Base-by-base conservation (phyloP, 2,113 vertebrate genomes). In the Tetrax tetrax region DNA sequence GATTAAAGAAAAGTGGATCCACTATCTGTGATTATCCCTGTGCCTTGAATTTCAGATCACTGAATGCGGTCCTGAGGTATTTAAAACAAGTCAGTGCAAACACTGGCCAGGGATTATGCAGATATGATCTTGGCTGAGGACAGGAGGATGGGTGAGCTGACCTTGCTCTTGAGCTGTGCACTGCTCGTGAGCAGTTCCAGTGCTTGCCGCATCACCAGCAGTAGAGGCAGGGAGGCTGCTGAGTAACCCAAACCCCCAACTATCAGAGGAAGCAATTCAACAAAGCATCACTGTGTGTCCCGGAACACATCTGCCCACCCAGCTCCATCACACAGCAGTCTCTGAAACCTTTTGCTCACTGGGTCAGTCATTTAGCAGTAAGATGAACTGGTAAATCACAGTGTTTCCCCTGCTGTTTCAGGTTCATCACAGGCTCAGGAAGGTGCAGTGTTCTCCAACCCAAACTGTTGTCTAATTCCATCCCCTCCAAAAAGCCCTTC, bases 401-500 rank as follows among this genome's bases (percentile, higher is more conserved):
- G 47, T 10, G 2, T 78, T 91, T 65, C 37, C 25, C 25, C 14
- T 72, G 57, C 12, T 54, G 16, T 98, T 98, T 87, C 92, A 98
- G 98, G 88, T 78, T 63, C 9, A 0, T 51, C 84, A 27, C 63
- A 33, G 50, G 28, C 83, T 82, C 87, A 48, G 68, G 95, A 96
- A 19, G 56, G 59, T 31, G 43, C 65, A 19, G 88, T 29, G 5
- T 38, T 74, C 12, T 71, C 81, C 50, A 94, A 6, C 29, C 33
- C 4, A 9, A 87, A 89, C 23, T 8, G 1, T 16, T 96, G 90
- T 6, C 88, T 98, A 83, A 95, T 90, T 48, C 97, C 98, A 12
- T 97, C 97, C 51, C 96, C 97, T 48, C 94, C 96, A 14, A 97
- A 98, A 88, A 90, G 57, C 25, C 98, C 98, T 35, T 97, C 95